Evolutionary conservation across 1,140 invertebrate genomes (phyloP), one percentile per base, ranked within the genome.

Genomic region (Drosophila guanche): DNA sequence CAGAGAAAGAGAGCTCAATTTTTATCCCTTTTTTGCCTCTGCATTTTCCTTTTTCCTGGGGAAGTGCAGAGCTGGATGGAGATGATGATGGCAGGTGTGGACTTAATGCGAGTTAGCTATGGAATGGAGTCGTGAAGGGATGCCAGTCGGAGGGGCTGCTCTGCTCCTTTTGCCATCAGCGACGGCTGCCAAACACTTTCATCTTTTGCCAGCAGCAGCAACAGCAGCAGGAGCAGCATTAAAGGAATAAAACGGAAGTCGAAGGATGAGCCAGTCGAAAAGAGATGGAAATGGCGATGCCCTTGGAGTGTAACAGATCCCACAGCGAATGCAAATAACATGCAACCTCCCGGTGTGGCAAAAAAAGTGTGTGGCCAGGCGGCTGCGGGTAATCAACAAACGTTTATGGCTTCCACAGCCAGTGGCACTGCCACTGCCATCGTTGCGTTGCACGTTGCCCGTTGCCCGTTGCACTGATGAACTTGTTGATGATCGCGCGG

Each of bases 371-470:
- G 83, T 86, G 81, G 81, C 81, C 74, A 81, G 68, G 73, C 75
- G 41, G 53, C 70, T 85, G 83, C 74, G 83, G 81, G 81, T 86
- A 86, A 86, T 86, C 81, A 86, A 86, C 83, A 86, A 86, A 74
- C 83, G 83, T 77, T 86, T 88, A 81, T 71, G 81, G 62, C 63
- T 73, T 61, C 81, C 83, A 60, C 52, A 43, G 43, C 50, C 52
- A 7, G 54, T 48, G 70, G 3, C 3, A 37, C 33, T 12, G 33
- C 27, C 27, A 7, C 33, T 12, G 33, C 10, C 33, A 4, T 4
- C 10, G 33, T 10, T 10, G 3, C 8, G 8, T 33, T 3, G 8
- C 16, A 20, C 16, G 16, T 20, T 20, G 16, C 16, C 16, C 16
- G 16, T 20, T 20, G 16, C 16, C 16, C 8, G 33, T 37, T 37